Evolutionary conservation across 2,888 invertebrate species (phyloP).

Genomic region (Pachydiplax longipennis): DNA sequence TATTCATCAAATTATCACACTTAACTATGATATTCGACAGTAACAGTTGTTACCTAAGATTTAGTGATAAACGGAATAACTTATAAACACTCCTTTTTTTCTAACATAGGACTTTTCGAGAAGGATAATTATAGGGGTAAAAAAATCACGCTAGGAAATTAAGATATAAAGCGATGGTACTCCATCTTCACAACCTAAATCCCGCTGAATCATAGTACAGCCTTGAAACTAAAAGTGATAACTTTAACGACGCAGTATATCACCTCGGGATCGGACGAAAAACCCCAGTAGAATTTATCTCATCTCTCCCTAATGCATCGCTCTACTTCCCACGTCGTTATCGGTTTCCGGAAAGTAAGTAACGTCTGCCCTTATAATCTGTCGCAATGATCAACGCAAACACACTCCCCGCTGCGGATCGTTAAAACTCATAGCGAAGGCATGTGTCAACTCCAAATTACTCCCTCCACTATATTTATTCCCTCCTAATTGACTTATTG

Average conservation of each 20-base stretch:
- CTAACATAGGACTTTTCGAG: too few relatives aligned
- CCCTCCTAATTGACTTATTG: neutral
- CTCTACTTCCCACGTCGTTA: neutral
- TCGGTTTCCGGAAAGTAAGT: neutral
- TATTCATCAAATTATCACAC: too few relatives aligned
- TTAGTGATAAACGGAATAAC: too few relatives aligned
- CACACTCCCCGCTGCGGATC: neutral
- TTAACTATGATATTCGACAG: too few relatives aligned
- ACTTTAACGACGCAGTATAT: neutral
- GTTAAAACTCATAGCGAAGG: neutral
- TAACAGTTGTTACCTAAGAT: too few relatives aligned
- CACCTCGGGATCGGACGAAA: neutral
- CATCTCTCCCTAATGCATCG: neutral
- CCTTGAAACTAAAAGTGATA: neutral
- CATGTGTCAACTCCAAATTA: neutral
- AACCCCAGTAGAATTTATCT: neutral
- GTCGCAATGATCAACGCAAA: neutral
- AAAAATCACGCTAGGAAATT: too few relatives aligned
- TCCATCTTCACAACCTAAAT: too few relatives aligned
- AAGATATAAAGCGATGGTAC: too few relatives aligned
- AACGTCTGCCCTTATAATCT: neutral
- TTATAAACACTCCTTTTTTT: too few relatives aligned
- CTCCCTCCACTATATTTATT: neutral
- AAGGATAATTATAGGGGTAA: too few relatives aligned
- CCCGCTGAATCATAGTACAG: too few relatives aligned